Conservation (phyloP, 1,140 invertebrate genomes). For the Drosophila jambulina region DNA sequence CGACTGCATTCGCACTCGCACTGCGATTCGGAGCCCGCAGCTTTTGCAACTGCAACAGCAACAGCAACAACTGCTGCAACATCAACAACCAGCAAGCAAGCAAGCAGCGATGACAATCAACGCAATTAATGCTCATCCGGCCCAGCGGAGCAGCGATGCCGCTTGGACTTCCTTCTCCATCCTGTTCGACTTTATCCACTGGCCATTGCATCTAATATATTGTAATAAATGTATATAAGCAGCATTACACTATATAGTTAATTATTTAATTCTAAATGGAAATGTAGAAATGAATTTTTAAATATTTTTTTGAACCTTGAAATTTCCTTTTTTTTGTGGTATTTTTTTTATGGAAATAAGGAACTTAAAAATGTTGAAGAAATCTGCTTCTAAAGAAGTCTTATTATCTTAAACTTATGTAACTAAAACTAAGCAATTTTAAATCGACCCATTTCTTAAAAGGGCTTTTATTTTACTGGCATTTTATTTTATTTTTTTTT, state of each 20-base stretch:
- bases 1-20: conserved; percentile 50
- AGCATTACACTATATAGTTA: neutral
- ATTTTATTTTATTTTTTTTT: no score
- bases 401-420: neutral
- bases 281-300: no score
- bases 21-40: conserved; percentile 65
- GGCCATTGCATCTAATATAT: neutral
- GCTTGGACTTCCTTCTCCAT: conserved; percentile 48
- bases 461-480: no score
- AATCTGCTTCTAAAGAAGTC: neutral
- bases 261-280: neutral
- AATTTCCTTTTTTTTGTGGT: no score
- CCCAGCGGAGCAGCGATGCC: conserved; percentile 46
- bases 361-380: neutral
- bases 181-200: conserved; percentile 27
- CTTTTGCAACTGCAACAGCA: conserved; percentile 62
- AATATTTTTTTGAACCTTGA: no score
- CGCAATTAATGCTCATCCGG: conserved; percentile 82
- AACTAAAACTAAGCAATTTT: neutral
- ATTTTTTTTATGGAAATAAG: neutral
- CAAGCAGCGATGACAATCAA: conserved; percentile 80
- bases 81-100: conserved; percentile 59
- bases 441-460: no score
- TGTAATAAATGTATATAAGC: neutral
- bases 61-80: conserved; percentile 38